Percentiles rank a stretch among this genome's conserved stretches.
Conservation (phyloP, 2,113 vertebrate species). For the Casuarius casuarius region DNA sequence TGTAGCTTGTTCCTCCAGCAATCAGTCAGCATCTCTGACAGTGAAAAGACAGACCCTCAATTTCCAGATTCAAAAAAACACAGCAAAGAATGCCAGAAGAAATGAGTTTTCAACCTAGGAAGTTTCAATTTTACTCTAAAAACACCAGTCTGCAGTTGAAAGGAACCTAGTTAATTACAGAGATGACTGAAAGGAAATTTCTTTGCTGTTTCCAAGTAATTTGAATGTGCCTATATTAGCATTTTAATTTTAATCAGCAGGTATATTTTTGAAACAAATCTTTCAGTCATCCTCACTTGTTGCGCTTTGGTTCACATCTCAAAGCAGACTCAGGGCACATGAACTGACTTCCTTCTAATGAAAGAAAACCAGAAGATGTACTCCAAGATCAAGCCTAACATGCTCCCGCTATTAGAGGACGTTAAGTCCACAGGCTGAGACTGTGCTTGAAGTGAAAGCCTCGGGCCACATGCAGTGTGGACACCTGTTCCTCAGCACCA, state of each 20-base stretch:
- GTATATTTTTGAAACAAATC: not conserved
- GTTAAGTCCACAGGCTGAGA: not conserved
- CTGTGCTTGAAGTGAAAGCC: not conserved
- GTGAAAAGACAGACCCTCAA: constrained; percentile 32
- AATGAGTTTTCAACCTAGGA: not conserved
- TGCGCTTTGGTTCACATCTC: not conserved
- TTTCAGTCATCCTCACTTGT: not conserved
- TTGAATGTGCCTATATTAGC: not conserved
- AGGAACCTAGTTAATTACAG: not conserved
- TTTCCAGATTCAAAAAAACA: constrained; percentile 5
- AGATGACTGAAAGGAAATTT: not conserved
- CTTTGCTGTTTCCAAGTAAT: not conserved
- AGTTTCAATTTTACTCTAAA: constrained; percentile 37
- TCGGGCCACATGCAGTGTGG: rapidly evolving
- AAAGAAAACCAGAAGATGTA: not conserved
- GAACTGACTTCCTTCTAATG: not conserved
- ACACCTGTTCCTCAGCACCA: not conserved
- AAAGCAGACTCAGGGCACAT: not conserved
- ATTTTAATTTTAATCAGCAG: not conserved
- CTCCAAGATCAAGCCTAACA: not conserved
- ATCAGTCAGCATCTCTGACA: constrained; percentile 65
- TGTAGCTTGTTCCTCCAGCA: constrained; percentile 29
- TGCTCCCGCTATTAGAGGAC: not conserved
- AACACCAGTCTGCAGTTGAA: not conserved
- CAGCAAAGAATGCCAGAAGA: constrained; percentile 5